These are phyloP conservation scores for Vanessa cardui DNA, from an alignment of 2,888 invertebrate species.

Conservation along the genomic window DNA sequence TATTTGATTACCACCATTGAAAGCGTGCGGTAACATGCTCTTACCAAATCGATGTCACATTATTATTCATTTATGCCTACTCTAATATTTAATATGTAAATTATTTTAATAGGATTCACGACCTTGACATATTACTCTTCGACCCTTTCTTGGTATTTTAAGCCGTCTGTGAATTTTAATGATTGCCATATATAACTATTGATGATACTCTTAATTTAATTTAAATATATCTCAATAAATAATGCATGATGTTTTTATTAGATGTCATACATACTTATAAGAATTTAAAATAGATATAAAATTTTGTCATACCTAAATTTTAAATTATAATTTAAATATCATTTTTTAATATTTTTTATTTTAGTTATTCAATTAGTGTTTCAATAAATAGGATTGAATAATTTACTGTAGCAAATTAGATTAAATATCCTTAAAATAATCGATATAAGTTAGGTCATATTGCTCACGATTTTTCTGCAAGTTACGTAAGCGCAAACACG, in stretches of 20 bases:
- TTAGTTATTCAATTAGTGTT: too few relatives aligned
- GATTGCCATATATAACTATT: conserved; percentile 5
- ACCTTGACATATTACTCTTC: conserved; percentile 43
- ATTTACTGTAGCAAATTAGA: background rate
- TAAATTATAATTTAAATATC: too few relatives aligned
- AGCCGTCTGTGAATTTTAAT: conserved; percentile 21
- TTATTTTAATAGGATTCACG: conserved; percentile 24
- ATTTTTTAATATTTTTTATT: too few relatives aligned
- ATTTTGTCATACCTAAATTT: too few relatives aligned
- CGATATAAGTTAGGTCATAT: conserved; percentile 29
- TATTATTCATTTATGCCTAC: conserved; percentile 28
- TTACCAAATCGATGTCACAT: conserved; percentile 19
- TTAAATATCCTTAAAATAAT: background rate
- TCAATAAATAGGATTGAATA: too few relatives aligned
- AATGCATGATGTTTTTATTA: too few relatives aligned
- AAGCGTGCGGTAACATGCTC: conserved; percentile 4
- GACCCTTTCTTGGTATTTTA: conserved; percentile 38
- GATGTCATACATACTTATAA: too few relatives aligned
- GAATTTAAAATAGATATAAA: too few relatives aligned
- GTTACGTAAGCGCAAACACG: conserved; percentile 28
- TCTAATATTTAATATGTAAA: conserved; percentile 34
- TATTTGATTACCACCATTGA: conserved; percentile 24
- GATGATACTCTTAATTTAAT: background rate
- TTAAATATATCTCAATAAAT: background rate
- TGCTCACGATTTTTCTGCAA: conserved; percentile 22